phyloP scores from a whole-genome alignment of 1,140 invertebrate species.

The Riptortus pedestris region DNA sequence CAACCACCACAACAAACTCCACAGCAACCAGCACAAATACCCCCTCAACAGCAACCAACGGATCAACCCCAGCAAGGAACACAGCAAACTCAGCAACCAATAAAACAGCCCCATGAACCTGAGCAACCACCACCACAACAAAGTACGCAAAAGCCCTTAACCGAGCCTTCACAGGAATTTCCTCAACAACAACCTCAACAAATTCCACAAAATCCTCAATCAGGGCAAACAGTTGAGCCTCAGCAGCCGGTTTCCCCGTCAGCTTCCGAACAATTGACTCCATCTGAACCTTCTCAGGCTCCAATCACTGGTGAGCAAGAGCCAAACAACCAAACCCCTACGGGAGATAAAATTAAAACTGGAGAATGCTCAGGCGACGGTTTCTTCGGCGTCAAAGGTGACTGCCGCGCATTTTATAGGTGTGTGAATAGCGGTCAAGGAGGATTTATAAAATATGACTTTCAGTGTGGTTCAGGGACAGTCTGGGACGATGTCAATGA shows the following conservation, averaged over 20 bases:
- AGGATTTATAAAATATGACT: constrained; percentile 47
- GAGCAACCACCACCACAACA: not conserved
- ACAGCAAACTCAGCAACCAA: constrained; percentile 16
- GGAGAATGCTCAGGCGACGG: constrained; percentile 36
- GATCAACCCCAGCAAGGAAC: constrained; percentile 13
- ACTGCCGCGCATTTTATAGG: constrained; percentile 56
- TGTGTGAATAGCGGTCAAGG: constrained; percentile 50
- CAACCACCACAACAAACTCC: not conserved
- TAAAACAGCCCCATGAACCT: constrained; percentile 7
- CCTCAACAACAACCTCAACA: not conserved
- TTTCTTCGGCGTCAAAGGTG: constrained; percentile 45
- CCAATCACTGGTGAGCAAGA: constrained; percentile 20
- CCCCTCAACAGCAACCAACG: constrained; percentile 23
- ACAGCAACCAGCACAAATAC: constrained; percentile 9
- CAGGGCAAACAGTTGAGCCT: not conserved
- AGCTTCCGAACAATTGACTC: not conserved
- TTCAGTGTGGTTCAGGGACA: constrained; percentile 51
- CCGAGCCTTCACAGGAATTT: not conserved
- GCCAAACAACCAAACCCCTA: constrained; percentile 38
- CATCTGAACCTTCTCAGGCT: not conserved
- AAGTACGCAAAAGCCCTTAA: not conserved
- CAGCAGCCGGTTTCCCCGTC: not conserved
- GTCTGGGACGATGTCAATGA: constrained; percentile 49
- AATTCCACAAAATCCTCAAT: not conserved
- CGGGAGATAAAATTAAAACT: constrained; percentile 13